phyloP scores from a whole-genome alignment of 2,797 vertebrate genomes.

The Cygnus olor region DNA sequence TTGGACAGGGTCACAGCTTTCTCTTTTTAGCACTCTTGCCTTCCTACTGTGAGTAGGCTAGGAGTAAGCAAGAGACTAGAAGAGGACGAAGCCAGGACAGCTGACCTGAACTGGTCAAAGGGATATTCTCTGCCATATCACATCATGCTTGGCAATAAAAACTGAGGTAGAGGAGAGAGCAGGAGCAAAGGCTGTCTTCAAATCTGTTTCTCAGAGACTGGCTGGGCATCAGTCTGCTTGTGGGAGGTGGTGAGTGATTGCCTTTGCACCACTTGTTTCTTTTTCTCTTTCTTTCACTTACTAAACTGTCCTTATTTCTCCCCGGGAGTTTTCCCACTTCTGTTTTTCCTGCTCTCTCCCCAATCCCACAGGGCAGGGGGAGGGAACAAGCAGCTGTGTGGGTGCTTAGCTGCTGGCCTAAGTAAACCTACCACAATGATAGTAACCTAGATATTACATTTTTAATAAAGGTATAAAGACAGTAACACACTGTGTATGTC shows the following conservation, averaged over 20 bases:
- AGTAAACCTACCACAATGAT: not conserved
- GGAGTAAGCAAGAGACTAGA: not conserved
- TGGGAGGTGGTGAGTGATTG: not conserved
- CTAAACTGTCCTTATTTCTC: not conserved
- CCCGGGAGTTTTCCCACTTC: not conserved
- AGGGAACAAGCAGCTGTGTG: not conserved
- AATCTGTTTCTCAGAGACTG: not conserved
- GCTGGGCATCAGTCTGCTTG: not conserved
- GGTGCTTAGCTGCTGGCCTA: not conserved
- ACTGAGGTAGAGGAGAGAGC: not conserved
- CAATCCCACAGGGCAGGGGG: too few relatives aligned
- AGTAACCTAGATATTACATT: not conserved
- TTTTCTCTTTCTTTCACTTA: not conserved
- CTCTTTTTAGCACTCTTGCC: not conserved
- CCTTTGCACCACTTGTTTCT: not conserved
- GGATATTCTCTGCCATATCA: not conserved
- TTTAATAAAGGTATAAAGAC: not conserved
- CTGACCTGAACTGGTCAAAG: not conserved
- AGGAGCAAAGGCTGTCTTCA: not conserved
- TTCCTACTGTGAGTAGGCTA: not conserved
- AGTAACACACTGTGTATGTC: not conserved
- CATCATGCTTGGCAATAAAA: not conserved
- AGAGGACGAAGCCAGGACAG: not conserved
- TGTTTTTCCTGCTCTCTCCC: not conserved
- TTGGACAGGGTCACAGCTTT: not conserved